Evolutionary conservation across 2,888 invertebrate species (phyloP), one percentile per base, ranked within the genome.

Genomic region (Erynnis tages): DNA sequence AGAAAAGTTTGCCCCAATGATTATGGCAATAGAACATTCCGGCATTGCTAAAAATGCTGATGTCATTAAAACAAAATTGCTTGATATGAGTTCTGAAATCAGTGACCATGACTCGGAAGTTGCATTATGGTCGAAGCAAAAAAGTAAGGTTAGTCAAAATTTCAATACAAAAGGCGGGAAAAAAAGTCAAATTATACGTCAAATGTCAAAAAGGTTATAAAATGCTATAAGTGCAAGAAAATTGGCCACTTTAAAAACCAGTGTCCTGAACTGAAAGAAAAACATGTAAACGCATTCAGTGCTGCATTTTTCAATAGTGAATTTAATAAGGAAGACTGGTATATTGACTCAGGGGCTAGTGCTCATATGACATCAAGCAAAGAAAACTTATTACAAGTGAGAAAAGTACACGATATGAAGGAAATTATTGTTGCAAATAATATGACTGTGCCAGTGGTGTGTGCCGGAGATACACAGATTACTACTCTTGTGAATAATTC

Each of bases 1-100:
- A 29, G 56, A 58, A 14, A 55, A 49, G 16, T 55, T 37, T 43
- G 17, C 43, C 0, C 57, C 57, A 0, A 56, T 60, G 57, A 56
- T 60, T 4, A 58, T 60, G 57, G 58, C 53, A 2, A 45, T 53
- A 6, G 46, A 46, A 10, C 46, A 46, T n/a, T 34, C 34, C 2
- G 46, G 47, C n/a, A 47, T 47, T 1, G 7, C n/a, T 1, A 32
- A 14, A 14, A 32, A 4, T 4, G 3, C 32, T 1, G 32, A 32
- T 14, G 32, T 8, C n/a, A 32, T 32, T 10, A 32, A 32, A 32
- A 10, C 14, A 6, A 32, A 32, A 14, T 32, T 32, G 14, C 4
- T 29, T 29, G 29, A 29, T 29, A 32, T 32, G 32, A 8, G 8
- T 27, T 27, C 8, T 4, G 27, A 27, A 8, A 8, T 7, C 4